Evolutionary conservation across 2,113 vertebrate genomes (phyloP), one percentile per base, ranked within the genome.

Genomic region (Anolis sagrei): DNA sequence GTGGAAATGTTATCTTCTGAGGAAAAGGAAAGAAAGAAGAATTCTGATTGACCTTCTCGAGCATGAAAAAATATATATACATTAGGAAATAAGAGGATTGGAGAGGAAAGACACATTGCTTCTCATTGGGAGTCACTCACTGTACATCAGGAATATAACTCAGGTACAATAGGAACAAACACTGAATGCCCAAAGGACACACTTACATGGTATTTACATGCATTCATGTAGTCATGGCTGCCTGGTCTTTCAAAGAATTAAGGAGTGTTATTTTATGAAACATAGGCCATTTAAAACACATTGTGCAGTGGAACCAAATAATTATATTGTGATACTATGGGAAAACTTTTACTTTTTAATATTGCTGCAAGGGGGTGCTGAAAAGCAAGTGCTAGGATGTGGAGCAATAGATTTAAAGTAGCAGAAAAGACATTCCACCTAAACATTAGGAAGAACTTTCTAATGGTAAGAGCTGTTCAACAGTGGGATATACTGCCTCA

Each of bases 11-110:
- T 23, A 81, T 68, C 74, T 76, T 91, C 64, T 76, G 90, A 88
- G 48, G 88, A 61, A 93, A 84, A 76, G 76, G 79, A 77, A 94
- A 82, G 90, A 90, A 88, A 91, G 85, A 58, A 90, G 81, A 61
- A 18, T 58, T 58, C 14, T 13, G 21, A 61, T 13, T 73, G 68
- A 25, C 19, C 8, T 39, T 23, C 54, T 58, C 1, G 14, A 58
- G 54, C 14, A 16, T 19, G 14, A 18, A 58, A 58, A 58, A 58
- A 58, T 58, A 58, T 14, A 54, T 10, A 54, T 16, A 73, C 54
- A 14, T 32, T 11, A 18, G 27, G 68, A n/a, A 10, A n/a, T 44
- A 51, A 32, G 29, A 34, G 14, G 32, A 73, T n/a, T 74, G 68
- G 7, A 61, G 62, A 68, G 4, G 18, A 61, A 25, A 18, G n/a